phyloP scores from a whole-genome alignment of 2,888 invertebrate species.

The Agriopis marginaria region DNA sequence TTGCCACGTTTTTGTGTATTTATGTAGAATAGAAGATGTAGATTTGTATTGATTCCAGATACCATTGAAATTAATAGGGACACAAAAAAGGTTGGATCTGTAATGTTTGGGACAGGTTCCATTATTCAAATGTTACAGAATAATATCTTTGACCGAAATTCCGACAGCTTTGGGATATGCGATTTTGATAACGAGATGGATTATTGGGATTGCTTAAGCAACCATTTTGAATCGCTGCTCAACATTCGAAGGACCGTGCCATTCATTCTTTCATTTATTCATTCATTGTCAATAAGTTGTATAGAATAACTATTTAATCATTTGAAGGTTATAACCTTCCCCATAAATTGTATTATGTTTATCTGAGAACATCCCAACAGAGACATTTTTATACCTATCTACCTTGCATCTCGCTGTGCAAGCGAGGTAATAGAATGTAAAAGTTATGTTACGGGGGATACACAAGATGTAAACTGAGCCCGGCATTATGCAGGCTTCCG shows the following conservation, averaged over 20 bases:
- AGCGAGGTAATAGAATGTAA: slow-evolving; percentile 47
- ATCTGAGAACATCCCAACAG: slow-evolving; percentile 4
- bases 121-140: slow-evolving; percentile 22
- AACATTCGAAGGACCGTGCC: too few species aligned
- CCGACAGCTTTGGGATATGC: slow-evolving; percentile 13
- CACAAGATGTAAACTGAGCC: slow-evolving; percentile 37
- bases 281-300: too few species aligned
- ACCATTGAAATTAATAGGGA: slow-evolving; percentile 19
- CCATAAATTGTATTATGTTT: neutral
- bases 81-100: slow-evolving; percentile 18
- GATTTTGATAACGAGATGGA: neutral
- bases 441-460: slow-evolving; percentile 33
- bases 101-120: slow-evolving; percentile 18
- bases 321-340: too few species aligned
- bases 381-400: neutral
- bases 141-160: slow-evolving; percentile 11
- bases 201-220: too few species aligned
- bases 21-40: neutral
- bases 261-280: too few species aligned
- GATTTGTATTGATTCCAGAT: neutral
- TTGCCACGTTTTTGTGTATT: neutral
- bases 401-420: slow-evolving; percentile 16
- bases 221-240: too few species aligned
- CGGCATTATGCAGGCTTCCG: slow-evolving; percentile 45
- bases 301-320: too few species aligned